Base-by-base conservation (phyloP, 2,888 invertebrate genomes). In the Selenia dentaria region DNA sequence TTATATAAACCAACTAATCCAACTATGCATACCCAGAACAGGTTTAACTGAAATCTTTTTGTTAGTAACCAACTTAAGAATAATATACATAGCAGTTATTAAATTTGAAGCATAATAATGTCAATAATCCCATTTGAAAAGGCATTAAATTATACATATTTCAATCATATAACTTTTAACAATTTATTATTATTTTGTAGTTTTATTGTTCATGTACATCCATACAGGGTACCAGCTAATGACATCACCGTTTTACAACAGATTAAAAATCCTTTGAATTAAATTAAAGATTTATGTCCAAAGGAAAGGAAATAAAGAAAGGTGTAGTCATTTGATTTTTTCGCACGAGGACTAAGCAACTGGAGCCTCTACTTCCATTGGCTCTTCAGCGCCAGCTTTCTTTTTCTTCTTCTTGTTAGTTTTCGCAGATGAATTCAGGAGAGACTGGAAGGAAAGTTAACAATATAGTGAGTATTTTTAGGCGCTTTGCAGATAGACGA, bases 321-420 rank as follows among this genome's bases (percentile, higher is more conserved):
- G 70, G 70, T 68, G 63, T 69, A 62, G 70, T 60, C 57, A 63
- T 63, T 67, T 67, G 53, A 55, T 66, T 55, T 58, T 42, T 52
- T 59, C 57, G 49, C 42, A 38, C 47, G 51, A 50, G 51, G 58
- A 57, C 75, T 88, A 89, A 69, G 90, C 89, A 77, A 82, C 92
- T 48, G 91, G 92, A 47, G 91, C 92, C 70, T 93, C 92, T 12
- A 92, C 92, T 77, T 92, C 92, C 90, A 92, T 91, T n/a, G 92
- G 81, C 58, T 92, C 91, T 58, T 91, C 86, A 38, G 91, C 87
- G 54, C 93, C 93, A 59, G 93, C 93, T 56, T 94, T 94, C 94
- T 96, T 96, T 95, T 96, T 96, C 93, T 96, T 97, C 94, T 97
- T 97, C 89, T 97, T 97, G 64, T 95, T 96, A 13, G 96, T 92